Conservation (phyloP, 2,888 invertebrate genomes). For the Oscheius myriophilus region DNA sequence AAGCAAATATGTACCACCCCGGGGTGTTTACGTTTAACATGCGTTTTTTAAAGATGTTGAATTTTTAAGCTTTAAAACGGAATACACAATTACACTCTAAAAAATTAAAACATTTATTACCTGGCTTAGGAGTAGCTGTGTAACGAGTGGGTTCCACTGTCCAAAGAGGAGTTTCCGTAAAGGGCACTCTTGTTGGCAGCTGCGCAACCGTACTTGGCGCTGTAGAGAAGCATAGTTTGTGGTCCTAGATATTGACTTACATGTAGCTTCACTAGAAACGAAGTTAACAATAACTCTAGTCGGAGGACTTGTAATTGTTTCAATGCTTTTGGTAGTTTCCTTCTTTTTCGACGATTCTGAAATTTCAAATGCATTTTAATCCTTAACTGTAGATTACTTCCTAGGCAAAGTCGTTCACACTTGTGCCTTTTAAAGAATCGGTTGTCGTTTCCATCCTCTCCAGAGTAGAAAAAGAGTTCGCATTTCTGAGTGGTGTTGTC, state of each 20-base stretch:
- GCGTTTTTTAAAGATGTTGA: too few species aligned
- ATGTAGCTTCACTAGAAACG: conserved; percentile 21
- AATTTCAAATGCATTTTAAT: background rate
- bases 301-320: conserved; percentile 6
- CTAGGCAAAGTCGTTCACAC: conserved; percentile 54
- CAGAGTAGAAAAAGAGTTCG: conserved; percentile 58
- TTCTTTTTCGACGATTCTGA: conserved; percentile 27
- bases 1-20: too few species aligned
- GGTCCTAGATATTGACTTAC: background rate
- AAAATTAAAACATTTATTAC: too few species aligned
- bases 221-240: background rate
- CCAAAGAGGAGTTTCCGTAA: too few species aligned
- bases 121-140: too few species aligned
- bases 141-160: too few species aligned
- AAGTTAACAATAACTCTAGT: conserved; percentile 18
- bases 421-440: conserved; percentile 55
- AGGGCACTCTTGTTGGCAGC: too few species aligned
- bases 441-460: conserved; percentile 61
- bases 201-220: too few species aligned
- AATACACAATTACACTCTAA: too few species aligned
- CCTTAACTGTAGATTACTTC: conserved; percentile 34
- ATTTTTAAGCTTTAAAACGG: too few species aligned
- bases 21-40: too few species aligned
- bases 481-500: conserved; percentile 51
- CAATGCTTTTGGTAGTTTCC: conserved; percentile 11